These are phyloP conservation scores for Porites divaricata DNA, from an alignment of 92 coral and sea anemone genomes.

Conservation along the genomic window DNA sequence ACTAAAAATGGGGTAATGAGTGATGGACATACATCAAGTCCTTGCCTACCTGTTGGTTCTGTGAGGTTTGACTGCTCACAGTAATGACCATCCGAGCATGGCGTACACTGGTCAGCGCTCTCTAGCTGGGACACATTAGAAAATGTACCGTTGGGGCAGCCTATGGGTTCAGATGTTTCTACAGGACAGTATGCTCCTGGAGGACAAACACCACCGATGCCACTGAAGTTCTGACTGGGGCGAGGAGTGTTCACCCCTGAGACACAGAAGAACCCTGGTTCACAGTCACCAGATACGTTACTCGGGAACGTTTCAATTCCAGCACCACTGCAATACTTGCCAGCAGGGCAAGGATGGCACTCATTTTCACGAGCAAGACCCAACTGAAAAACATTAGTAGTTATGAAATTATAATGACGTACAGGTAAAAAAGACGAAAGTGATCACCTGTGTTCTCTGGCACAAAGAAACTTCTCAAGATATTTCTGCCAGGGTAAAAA, in stretches of 20 bases:
- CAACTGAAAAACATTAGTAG: slow-evolving; percentile 50
- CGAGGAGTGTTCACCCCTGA: slow-evolving; percentile 86
- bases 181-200: slow-evolving; percentile 87
- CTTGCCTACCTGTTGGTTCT: slow-evolving; percentile 80
- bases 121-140: slow-evolving; percentile 88
- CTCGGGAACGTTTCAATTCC: slow-evolving; percentile 80
- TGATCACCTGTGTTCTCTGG: too few relatives aligned
- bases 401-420: not conserved
- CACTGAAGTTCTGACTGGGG: slow-evolving; percentile 87
- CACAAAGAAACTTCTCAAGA: too few relatives aligned
- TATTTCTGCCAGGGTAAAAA: too few relatives aligned
- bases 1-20: too few relatives aligned
- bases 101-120: slow-evolving; percentile 71
- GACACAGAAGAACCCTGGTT: slow-evolving; percentile 85
- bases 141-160: slow-evolving; percentile 96
- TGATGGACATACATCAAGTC: too few relatives aligned
- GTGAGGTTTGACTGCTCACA: slow-evolving; percentile 92
- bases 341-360: slow-evolving; percentile 80
- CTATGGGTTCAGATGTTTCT: slow-evolving; percentile 83
- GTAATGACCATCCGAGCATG: slow-evolving; percentile 87
- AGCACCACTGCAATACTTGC: slow-evolving; percentile 83
- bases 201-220: slow-evolving; percentile 95
- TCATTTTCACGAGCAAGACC: slow-evolving; percentile 73
- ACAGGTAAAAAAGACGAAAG: too few relatives aligned
- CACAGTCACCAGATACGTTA: slow-evolving; percentile 79